A percentile compares a stretch with the other conserved stretches of the same genome.
phyloP scores from a whole-genome alignment of 2,113 vertebrate species.

The Sylvilagus bachmani region DNA sequence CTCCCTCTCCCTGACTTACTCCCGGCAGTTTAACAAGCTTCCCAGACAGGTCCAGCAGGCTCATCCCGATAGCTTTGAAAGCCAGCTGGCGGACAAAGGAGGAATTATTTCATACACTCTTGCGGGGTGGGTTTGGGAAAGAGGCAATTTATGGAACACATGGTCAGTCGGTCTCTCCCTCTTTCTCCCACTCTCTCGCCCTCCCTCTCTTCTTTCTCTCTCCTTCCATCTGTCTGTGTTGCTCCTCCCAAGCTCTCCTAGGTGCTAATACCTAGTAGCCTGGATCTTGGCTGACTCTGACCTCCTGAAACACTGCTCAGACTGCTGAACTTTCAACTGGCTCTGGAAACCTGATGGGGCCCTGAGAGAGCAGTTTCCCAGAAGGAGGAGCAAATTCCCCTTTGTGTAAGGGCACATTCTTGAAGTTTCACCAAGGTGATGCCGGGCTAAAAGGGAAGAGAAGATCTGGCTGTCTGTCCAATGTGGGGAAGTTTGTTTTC shows the following conservation, averaged over 20 bases:
- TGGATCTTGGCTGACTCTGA: neutral
- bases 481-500: conserved; percentile 51
- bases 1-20: conserved; percentile 80
- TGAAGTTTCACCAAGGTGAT: conserved; percentile 83
- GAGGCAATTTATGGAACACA: conserved; percentile 78
- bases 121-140: conserved; percentile 74
- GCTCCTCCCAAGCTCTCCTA: neutral
- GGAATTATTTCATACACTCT: conserved; percentile 87
- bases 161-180: conserved; percentile 41
- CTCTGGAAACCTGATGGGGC: conserved; percentile 64
- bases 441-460: neutral
- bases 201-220: neutral
- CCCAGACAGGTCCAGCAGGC: conserved; percentile 86
- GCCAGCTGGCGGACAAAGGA: conserved; percentile 86
- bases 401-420: conserved; percentile 81
- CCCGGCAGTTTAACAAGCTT: conserved; percentile 87
- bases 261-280: neutral
- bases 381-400: conserved; percentile 73
- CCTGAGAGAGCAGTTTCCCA: conserved; percentile 67
- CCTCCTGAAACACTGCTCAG: neutral
- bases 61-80: conserved; percentile 86
- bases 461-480: conserved; percentile 58
- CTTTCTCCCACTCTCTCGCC: neutral
- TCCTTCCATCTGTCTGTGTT: no score
- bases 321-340: conserved; percentile 45